These are phyloP conservation scores for Drosophila seclusa DNA, from an alignment of 2,888 invertebrate genomes.

Conservation along the genomic window DNA sequence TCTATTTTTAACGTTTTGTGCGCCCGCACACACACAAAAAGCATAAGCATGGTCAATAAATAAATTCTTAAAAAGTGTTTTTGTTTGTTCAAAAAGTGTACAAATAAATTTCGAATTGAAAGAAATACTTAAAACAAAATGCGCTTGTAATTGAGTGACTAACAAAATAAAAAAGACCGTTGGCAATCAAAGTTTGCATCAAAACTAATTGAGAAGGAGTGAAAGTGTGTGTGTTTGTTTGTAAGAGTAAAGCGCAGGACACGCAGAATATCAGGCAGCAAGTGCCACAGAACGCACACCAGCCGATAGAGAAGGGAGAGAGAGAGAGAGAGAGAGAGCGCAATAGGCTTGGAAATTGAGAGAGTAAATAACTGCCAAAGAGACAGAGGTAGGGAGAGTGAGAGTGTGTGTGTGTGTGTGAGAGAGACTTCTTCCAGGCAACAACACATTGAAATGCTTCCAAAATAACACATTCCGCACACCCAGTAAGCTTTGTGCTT, in stretches of 20 bases:
- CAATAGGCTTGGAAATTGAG: not conserved
- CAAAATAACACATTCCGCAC: slow-evolving; percentile 74
- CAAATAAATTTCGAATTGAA: slow-evolving; percentile 9
- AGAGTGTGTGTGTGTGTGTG: not conserved
- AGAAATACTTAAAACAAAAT: slow-evolving; percentile 10
- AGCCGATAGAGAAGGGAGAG: slow-evolving; percentile 7
- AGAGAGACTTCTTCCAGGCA: slow-evolving; percentile 57
- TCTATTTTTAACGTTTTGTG: slow-evolving; percentile 67
- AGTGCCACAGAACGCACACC: slow-evolving; percentile 1
- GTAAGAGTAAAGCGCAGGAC: slow-evolving; percentile 43
- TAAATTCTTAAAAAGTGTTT: slow-evolving; percentile 45
- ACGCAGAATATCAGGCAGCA: slow-evolving; percentile 36
- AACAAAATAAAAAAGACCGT: slow-evolving; percentile 18
- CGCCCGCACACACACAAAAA: slow-evolving; percentile 55
- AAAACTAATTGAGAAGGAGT: slow-evolving; percentile 28
- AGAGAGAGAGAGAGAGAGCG: slow-evolving; percentile 7
- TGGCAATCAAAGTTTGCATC: slow-evolving; percentile 45
- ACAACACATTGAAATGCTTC: slow-evolving; percentile 47
- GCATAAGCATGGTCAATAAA: slow-evolving; percentile 69
- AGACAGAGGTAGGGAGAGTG: slow-evolving; percentile 6
- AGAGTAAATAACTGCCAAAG: not conserved
- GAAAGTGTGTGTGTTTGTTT: slow-evolving; percentile 20
- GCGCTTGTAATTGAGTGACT: slow-evolving; percentile 28
- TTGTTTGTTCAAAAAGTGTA: slow-evolving; percentile 22
- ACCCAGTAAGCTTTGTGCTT: slow-evolving; percentile 19